Percentiles rank a stretch among this genome's conserved stretches.
Conservation (phyloP, 2,888 invertebrate genomes). For the Vesta saturnalis region DNA sequence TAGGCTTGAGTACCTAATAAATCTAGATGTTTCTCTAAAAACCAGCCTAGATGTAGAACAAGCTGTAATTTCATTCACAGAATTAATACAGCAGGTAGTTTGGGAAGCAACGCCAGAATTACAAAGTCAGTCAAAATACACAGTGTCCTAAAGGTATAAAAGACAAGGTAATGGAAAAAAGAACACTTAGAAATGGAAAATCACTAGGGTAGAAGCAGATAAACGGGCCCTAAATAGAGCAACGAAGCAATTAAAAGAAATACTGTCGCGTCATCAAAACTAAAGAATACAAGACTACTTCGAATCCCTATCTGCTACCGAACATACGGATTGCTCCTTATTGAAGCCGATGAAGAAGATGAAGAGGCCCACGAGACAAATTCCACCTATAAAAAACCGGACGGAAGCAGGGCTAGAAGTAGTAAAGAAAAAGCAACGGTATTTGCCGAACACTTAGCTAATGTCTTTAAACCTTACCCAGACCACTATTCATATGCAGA, state of each 20-base stretch:
- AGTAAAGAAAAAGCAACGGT: no score
- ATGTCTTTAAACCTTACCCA: no score
- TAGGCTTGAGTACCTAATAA: no score
- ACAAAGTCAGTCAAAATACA: not conserved
- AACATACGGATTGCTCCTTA: no score
- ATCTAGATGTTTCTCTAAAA: conserved; percentile 10
- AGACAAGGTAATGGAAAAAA: not conserved
- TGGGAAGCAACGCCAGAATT: conserved; percentile 16
- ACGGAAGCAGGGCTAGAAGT: not conserved
- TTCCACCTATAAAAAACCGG: not conserved
- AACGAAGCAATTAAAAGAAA: no score
- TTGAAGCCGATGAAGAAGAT: not conserved
- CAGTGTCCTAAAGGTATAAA: not conserved
- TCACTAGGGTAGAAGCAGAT: no score
- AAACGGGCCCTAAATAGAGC: no score
- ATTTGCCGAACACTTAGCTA: no score
- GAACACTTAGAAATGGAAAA: not conserved
- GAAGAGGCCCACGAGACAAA: no score
- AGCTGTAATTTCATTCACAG: conserved; percentile 15
- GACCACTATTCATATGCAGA: no score
- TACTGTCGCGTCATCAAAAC: not conserved
- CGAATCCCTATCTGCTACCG: not conserved
- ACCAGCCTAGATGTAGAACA: not conserved
- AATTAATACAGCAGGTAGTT: conserved; percentile 12
- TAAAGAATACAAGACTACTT: not conserved